These are phyloP conservation scores for Homalodisca vitripennis DNA, from an alignment of 1,140 invertebrate genomes.

Conservation along the genomic window DNA sequence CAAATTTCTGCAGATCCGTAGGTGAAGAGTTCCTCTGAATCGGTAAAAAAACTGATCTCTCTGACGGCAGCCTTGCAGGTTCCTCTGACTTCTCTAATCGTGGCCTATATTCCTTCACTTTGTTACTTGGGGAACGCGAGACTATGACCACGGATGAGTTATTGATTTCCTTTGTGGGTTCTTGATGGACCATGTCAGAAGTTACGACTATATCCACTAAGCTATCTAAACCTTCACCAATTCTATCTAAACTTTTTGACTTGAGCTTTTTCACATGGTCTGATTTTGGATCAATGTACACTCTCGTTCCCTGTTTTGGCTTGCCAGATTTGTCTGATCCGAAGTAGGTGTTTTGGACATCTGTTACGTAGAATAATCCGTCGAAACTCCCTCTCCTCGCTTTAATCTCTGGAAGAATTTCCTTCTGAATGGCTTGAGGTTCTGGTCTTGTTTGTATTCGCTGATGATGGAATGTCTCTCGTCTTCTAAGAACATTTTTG, in stretches of 20 bases:
- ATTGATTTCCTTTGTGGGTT: background rate
- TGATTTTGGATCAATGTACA: slow-evolving; percentile 36
- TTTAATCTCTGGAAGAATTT: slow-evolving; percentile 34
- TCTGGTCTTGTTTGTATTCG: background rate
- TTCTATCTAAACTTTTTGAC: slow-evolving; percentile 73
- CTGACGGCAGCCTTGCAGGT: slow-evolving; percentile 16
- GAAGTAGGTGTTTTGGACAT: slow-evolving; percentile 7
- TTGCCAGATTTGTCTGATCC: slow-evolving; percentile 5
- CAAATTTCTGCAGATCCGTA: slow-evolving; percentile 24
- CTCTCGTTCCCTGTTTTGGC: slow-evolving; percentile 35
- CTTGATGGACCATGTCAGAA: slow-evolving; percentile 48
- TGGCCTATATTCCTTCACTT: background rate
- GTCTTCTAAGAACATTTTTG: background rate
- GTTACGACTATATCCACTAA: slow-evolving; percentile 68
- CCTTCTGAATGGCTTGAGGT: slow-evolving; percentile 10
- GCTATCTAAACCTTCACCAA: slow-evolving; percentile 71
- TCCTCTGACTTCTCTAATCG: background rate
- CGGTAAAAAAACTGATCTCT: slow-evolving; percentile 36
- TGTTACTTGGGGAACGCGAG: slow-evolving; percentile 32
- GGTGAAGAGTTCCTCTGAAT: slow-evolving; percentile 26
- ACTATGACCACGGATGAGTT: slow-evolving; percentile 36
- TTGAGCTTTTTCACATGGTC: slow-evolving; percentile 52
- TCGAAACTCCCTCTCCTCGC: slow-evolving; percentile 40
- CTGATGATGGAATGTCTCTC: slow-evolving; percentile 36
- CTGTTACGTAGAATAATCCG: slow-evolving; percentile 37